Conservation (phyloP, 2,888 invertebrate species). For the Smittia sp. region DNA sequence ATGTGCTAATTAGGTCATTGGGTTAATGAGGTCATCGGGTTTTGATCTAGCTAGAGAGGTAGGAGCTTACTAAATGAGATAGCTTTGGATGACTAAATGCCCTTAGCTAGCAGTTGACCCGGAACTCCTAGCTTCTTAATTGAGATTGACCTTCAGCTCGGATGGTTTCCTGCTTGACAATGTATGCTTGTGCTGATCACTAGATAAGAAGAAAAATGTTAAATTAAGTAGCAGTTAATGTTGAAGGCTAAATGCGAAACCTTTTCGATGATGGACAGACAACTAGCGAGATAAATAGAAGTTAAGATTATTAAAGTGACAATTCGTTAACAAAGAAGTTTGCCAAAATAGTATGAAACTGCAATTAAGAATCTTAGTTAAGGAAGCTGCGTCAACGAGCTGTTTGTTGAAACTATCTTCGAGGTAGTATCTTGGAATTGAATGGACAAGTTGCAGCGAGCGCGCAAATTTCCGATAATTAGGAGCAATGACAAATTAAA, state of each 20-base stretch:
- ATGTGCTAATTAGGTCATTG: too few species aligned
- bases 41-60: too few species aligned
- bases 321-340: conserved; percentile 18
- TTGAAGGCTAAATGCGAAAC: neutral
- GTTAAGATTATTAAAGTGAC: neutral
- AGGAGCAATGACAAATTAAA: neutral
- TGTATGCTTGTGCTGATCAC: neutral
- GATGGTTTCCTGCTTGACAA: neutral
- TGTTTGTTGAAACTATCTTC: conserved; percentile 1
- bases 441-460: neutral
- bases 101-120: too few species aligned
- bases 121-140: too few species aligned
- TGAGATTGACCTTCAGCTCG: neutral
- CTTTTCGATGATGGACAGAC: neutral
- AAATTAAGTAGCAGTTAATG: conserved; percentile 2
- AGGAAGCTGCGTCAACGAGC: neutral
- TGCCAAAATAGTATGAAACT: conserved; percentile 7
- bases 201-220: neutral
- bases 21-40: too few species aligned
- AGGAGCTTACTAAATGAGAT: too few species aligned
- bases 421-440: conserved; percentile 5
- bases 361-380: conserved; percentile 15
- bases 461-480: neutral
- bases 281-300: neutral
- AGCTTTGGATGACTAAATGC: too few species aligned